phyloP scores from a whole-genome alignment of 2,113 vertebrate genomes.

The Saimiri boliviensis region DNA sequence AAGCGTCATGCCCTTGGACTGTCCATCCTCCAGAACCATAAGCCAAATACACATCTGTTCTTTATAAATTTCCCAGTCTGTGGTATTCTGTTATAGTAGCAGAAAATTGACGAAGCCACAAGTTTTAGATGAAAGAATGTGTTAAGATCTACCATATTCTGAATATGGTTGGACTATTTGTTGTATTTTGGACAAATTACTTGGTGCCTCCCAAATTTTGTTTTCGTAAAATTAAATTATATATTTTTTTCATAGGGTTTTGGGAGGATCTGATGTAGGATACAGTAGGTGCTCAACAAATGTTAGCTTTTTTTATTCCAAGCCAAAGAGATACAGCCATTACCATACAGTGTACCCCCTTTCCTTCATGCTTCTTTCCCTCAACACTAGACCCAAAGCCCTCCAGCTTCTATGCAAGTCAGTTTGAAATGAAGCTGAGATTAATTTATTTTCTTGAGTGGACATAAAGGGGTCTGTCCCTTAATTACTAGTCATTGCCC shows the following conservation, averaged over 20 bases:
- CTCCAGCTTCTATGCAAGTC: background rate
- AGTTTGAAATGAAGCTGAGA: background rate
- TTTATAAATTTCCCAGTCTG: background rate
- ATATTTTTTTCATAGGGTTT: background rate
- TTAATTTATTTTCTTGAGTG: constrained; percentile 27
- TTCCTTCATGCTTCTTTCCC: background rate
- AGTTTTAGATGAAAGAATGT: background rate
- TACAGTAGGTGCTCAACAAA: background rate
- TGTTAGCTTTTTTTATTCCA: background rate
- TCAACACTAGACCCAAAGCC: background rate
- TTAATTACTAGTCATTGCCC: constrained; percentile 67
- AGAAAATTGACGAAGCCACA: background rate
- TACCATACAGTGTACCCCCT: accelerated
- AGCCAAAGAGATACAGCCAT: background rate
- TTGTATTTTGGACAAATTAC: background rate
- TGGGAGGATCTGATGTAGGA: background rate
- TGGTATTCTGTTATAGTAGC: background rate
- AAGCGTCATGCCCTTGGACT: background rate
- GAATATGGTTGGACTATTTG: background rate
- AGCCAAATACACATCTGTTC: background rate
- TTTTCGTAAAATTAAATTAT: background rate
- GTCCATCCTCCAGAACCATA: background rate
- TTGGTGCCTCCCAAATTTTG: background rate
- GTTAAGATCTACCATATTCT: background rate
- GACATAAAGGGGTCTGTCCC: constrained; percentile 57